phyloP scores from a whole-genome alignment of 2,113 vertebrate genomes.

The Hippotragus niger region DNA sequence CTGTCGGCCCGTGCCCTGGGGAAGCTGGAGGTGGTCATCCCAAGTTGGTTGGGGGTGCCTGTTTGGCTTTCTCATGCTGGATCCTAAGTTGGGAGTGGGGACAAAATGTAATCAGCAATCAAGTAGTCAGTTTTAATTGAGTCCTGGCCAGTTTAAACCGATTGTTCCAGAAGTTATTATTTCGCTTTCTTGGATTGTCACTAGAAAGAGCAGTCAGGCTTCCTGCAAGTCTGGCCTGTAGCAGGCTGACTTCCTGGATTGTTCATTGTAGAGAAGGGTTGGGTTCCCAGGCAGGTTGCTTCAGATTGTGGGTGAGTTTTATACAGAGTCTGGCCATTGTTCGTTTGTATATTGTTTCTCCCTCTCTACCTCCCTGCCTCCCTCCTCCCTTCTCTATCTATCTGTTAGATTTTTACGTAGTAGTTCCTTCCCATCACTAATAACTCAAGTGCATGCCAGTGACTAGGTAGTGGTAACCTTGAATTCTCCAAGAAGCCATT shows the following conservation, averaged over 20 bases:
- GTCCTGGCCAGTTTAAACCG: not conserved
- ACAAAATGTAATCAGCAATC: not conserved
- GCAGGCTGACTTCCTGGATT: not conserved
- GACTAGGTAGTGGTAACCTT: not conserved
- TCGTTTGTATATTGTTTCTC: not conserved
- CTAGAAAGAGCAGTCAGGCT: not conserved
- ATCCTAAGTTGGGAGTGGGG: not conserved
- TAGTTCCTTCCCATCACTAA: not conserved
- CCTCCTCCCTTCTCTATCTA: not conserved
- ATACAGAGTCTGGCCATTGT: not conserved
- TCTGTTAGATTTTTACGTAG: not conserved
- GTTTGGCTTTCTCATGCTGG: not conserved
- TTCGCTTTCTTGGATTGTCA: not conserved
- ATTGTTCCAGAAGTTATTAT: not conserved
- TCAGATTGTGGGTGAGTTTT: not conserved
- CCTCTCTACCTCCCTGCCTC: not conserved
- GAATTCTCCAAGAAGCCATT: not conserved
- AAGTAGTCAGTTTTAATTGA: not conserved
- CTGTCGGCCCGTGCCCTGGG: not conserved
- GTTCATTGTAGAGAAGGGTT: not conserved
- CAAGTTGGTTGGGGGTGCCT: too few relatives aligned
- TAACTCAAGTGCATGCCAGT: not conserved
- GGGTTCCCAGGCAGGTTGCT: not conserved
- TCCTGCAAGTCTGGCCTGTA: not conserved
- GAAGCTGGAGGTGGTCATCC: fast-evolving